phyloP scores from a whole-genome alignment of 2,113 vertebrate species.

The Oreochromis niloticus region DNA sequence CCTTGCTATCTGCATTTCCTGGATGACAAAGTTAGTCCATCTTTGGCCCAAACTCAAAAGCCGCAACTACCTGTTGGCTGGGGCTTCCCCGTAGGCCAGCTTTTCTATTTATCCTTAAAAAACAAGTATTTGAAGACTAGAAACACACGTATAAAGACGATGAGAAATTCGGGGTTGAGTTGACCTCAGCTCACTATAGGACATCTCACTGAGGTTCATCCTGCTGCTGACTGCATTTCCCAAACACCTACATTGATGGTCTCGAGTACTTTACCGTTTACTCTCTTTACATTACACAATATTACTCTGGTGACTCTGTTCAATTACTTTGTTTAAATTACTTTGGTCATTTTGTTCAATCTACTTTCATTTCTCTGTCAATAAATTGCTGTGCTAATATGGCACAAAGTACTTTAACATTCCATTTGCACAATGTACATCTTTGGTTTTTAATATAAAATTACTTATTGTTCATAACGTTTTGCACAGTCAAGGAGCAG shows the following conservation, averaged over 20 bases:
- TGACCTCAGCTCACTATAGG: too few relatives aligned
- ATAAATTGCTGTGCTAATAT: neutral
- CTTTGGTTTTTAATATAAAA: neutral
- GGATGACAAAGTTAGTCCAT: neutral
- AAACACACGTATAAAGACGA: too few relatives aligned
- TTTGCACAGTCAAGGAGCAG: neutral
- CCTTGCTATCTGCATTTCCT: neutral
- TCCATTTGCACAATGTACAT: neutral
- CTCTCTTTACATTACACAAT: neutral
- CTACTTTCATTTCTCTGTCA: neutral
- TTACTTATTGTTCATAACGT: neutral
- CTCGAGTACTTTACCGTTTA: rapidly evolving
- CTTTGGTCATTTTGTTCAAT: neutral
- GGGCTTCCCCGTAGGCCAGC: too few relatives aligned
- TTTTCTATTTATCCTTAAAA: too few relatives aligned
- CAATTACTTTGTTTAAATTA: neutral
- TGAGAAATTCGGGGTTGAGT: too few relatives aligned
- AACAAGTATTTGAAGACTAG: too few relatives aligned
- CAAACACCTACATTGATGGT: neutral
- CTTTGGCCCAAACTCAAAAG: neutral
- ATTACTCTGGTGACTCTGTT: neutral
- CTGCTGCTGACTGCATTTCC: neutral
- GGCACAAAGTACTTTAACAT: neutral
- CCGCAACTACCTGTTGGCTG: too few relatives aligned
- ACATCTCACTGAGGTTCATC: neutral